A percentile compares a stretch with the other conserved stretches of the same genome.
These are phyloP conservation scores for Sebastes cheni DNA, from an alignment of 2,797 vertebrate genomes.

Conservation along the genomic window DNA sequence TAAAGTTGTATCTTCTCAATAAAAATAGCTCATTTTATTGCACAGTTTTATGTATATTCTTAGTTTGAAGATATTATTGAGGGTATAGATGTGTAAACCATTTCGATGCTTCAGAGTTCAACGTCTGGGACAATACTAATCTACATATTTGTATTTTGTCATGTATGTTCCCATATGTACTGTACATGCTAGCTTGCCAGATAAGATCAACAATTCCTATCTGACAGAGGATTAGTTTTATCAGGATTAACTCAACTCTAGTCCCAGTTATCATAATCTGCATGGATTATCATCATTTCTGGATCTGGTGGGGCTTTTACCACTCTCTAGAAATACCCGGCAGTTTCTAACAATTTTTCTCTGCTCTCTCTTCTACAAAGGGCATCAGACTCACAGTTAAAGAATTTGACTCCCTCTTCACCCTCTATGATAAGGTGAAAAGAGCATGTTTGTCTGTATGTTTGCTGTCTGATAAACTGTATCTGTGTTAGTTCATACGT, in stretches of 20 bases:
- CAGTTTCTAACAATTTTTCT: conserved; percentile 48
- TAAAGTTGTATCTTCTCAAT: background rate
- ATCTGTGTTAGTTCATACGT: background rate
- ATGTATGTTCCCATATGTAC: conserved; percentile 40
- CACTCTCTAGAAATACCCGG: conserved; percentile 60
- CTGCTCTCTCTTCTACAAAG: conserved; percentile 65
- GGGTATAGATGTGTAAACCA: background rate
- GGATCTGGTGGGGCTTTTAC: conserved; percentile 53
- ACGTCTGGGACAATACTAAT: conserved; percentile 9
- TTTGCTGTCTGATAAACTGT: background rate
- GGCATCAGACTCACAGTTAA: conserved; percentile 88
- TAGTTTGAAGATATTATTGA: background rate
- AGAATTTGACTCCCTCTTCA: conserved; percentile 93
- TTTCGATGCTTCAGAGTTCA: background rate
- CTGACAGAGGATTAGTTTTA: conserved; percentile 70
- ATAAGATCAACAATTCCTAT: conserved; percentile 69
- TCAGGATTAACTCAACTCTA: conserved; percentile 80
- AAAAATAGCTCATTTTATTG: background rate
- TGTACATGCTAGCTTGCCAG: conserved; percentile 9
- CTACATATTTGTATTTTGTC: background rate
- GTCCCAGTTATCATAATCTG: conserved; percentile 81
- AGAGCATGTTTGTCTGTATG: background rate
- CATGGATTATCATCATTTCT: conserved; percentile 77
- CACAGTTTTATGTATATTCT: background rate
- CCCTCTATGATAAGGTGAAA: conserved; percentile 93